Evolutionary conservation across 2,113 vertebrate genomes (phyloP).

Genomic region (Dasyurus viverrinus): DNA sequence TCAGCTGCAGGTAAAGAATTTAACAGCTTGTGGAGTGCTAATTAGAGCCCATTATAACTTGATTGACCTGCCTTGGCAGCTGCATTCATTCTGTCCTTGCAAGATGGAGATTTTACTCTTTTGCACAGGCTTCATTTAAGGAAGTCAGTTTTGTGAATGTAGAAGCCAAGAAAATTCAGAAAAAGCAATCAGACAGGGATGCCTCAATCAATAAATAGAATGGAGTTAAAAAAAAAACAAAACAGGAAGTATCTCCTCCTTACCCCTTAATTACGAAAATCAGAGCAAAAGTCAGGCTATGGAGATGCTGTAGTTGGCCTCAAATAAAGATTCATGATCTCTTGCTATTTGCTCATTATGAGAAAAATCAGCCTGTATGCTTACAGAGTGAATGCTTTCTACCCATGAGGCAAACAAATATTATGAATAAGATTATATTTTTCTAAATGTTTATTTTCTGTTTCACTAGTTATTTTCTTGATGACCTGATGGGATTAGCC

Average conservation of each 20-base stretch:
- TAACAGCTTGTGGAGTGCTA: constrained; percentile 79
- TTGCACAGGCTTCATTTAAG: constrained; percentile 49
- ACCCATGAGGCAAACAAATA: constrained; percentile 66
- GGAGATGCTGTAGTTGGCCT: constrained; percentile 64
- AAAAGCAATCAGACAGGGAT: constrained; percentile 45
- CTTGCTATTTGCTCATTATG: constrained; percentile 77
- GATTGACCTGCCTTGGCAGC: constrained; percentile 70
- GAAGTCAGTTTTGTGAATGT: constrained; percentile 47
- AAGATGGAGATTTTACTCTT: constrained; percentile 61
- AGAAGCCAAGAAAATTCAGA: constrained; percentile 62
- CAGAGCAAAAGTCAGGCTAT: constrained; percentile 60
- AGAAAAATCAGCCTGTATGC: constrained; percentile 77
- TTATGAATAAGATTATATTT: constrained; percentile 59
- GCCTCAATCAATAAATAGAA: constrained; percentile 70
- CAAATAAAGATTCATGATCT: constrained; percentile 14
- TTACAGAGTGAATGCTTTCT: constrained; percentile 68
- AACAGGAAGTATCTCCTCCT: constrained; percentile 36
- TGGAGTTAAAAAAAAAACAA: constrained; percentile 54
- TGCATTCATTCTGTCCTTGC: constrained; percentile 52
- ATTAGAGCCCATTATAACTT: constrained; percentile 81
- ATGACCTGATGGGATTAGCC: constrained; percentile 61
- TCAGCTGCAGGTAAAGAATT: constrained; percentile 78
- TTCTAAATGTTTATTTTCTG: constrained; percentile 55
- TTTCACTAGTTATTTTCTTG: constrained; percentile 61
- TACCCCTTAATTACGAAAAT: constrained; percentile 70